phyloP scores from a whole-genome alignment of 2,888 invertebrate genomes.

The Hypolimnas misippus region DNA sequence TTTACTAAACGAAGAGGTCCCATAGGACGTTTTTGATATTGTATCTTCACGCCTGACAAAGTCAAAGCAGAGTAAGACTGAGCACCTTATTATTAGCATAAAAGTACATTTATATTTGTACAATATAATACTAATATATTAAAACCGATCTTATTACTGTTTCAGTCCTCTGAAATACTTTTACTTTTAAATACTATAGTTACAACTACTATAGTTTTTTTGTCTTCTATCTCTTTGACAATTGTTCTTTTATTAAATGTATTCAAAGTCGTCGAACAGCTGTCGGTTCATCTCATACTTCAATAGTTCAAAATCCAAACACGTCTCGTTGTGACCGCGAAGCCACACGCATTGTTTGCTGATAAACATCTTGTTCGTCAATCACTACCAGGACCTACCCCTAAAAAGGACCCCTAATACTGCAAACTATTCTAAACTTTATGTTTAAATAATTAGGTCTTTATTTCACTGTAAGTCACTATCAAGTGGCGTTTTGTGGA shows the following conservation, averaged over 20 bases:
- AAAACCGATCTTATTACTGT: too few species aligned
- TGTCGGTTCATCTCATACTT: constrained; percentile 55
- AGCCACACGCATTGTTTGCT: constrained; percentile 75
- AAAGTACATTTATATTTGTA: too few species aligned
- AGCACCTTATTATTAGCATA: too few species aligned
- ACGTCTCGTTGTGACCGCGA: constrained; percentile 49
- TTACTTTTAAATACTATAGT: too few species aligned
- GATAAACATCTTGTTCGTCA: constrained; percentile 75
- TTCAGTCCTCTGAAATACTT: too few species aligned
- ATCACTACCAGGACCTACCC: constrained; percentile 56
- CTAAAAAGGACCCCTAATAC: constrained; percentile 25
- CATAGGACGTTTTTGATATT: too few species aligned
- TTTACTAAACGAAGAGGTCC: too few species aligned
- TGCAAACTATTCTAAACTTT: constrained; percentile 31
- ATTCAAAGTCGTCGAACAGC: constrained; percentile 24
- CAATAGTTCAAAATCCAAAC: constrained; percentile 59
- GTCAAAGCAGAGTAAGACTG: too few species aligned
- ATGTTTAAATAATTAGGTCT: constrained; percentile 2
- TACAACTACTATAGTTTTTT: too few species aligned
- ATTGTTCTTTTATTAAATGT: constrained; percentile 12
- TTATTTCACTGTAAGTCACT: constrained; percentile 23
- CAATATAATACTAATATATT: too few species aligned
- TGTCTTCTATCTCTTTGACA: neutral
- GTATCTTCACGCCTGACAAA: too few species aligned
- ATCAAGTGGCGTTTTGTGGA: constrained; percentile 54